Evolutionary conservation across 2,888 invertebrate species (phyloP).

Genomic region (Crepidodera aurea): DNA sequence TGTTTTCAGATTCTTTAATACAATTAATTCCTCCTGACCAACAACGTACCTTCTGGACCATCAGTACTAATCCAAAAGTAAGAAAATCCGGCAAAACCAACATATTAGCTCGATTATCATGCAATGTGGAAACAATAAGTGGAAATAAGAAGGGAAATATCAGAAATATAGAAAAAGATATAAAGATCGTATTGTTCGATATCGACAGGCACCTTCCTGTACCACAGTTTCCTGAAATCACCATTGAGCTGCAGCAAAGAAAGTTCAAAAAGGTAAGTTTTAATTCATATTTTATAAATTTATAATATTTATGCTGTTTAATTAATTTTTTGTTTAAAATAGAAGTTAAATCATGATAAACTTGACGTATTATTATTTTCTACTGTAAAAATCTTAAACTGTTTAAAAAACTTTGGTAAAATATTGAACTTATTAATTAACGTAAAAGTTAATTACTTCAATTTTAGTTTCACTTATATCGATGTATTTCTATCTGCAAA

Average conservation of each 20-base stretch:
- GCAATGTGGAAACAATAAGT: conserved; percentile 58
- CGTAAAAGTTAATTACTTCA: no score
- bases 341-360: no score
- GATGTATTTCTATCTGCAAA: no score
- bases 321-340: no score
- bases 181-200: conserved; percentile 64
- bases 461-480: no score
- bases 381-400: no score
- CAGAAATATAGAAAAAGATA: conserved; percentile 52
- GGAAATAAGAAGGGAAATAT: conserved; percentile 50
- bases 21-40: conserved; percentile 44
- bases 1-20: conserved; percentile 40
- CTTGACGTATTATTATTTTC: no score
- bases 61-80: conserved; percentile 57
- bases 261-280: conserved; percentile 50
- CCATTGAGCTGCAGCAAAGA: conserved; percentile 53
- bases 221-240: conserved; percentile 56
- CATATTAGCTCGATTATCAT: conserved; percentile 52
- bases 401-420: no score
- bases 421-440: no score
- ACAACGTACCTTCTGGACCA: conserved; percentile 47
- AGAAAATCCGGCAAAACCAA: conserved; percentile 23
- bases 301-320: no score
- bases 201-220: conserved; percentile 63
- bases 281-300: neutral